Evolutionary conservation across 1,140 invertebrate species (phyloP), one percentile per base, ranked within the genome.

Genomic region (Pseudomyrmex pallidus): DNA sequence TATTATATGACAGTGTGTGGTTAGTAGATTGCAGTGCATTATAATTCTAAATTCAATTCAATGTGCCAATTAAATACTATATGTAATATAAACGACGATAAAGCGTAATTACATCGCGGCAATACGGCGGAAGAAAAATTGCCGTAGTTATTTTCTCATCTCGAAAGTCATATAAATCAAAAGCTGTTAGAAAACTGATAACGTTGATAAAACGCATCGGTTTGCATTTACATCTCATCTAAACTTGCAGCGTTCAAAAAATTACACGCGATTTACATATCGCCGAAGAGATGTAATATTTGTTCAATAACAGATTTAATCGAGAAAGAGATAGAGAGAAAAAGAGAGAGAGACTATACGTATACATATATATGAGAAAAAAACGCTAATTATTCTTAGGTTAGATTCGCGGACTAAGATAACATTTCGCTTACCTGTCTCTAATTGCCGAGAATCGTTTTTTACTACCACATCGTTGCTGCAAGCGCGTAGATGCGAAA

Each of bases 401-500:
- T 35, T 35, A 35, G 35, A 46, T 9, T 13, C 15, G 20, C 17
- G 13, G 17, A 48, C 2, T 44, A 4, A 3, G 0, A 17, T 50
- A 25, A 25, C 0, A 17, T 50, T 59, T 70, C 59, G 48, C 68
- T 64, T 66, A 85, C 72, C 54, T 80, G 25, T 56, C 59, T 57
- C 50, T 48, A 48, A n/a, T 82, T 48, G 20, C 13, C 57, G 22
- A 54, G 46, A 22, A 73, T 73, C 67, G 57, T 74, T 7, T 22
- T 22, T 22, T 70, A 35, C 73, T 78, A 46, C 10, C 54, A 85
- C 70, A 74, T 74, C 25, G 59, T 74, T 46, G 20, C 1, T 70
- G 68, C 57, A 56, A 35, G 61, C 70, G 22, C 70, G 54, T 82
- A 12, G 15, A 10, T 17, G 2, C 25, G 13, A 57, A 15, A 54